Evolutionary conservation across 1,140 invertebrate species (phyloP).

Genomic region (Rhyacophila brunnea): DNA sequence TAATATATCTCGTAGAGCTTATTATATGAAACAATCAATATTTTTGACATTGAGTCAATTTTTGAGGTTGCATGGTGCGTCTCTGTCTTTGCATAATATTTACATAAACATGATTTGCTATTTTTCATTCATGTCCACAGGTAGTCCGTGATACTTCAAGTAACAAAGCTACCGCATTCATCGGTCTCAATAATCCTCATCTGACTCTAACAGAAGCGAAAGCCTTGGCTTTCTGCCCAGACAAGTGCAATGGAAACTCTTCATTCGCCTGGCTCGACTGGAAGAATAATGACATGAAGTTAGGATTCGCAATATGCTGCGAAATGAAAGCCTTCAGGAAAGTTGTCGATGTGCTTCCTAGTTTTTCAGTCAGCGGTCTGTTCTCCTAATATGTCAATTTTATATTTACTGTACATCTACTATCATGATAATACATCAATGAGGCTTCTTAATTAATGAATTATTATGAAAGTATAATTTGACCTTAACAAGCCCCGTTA

Average conservation of each 20-base stretch:
- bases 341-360: conserved; percentile 52
- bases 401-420: too few species aligned
- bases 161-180: conserved; percentile 57
- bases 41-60: too few species aligned
- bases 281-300: conserved; percentile 49
- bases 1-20: too few species aligned
- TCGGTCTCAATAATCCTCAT: conserved; percentile 67
- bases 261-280: conserved; percentile 57
- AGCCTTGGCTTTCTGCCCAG: conserved; percentile 56
- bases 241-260: conserved; percentile 52
- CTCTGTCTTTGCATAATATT: too few species aligned
- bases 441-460: too few species aligned
- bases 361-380: not conserved
- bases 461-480: too few species aligned
- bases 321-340: conserved; percentile 59
- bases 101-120: too few species aligned
- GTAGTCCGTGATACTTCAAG: conserved; percentile 56
- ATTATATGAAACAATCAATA: too few species aligned
- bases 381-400: not conserved
- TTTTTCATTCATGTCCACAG: conserved; percentile 40
- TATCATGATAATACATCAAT: too few species aligned
- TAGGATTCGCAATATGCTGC: conserved; percentile 68
- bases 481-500: too few species aligned
- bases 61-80: too few species aligned
- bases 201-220: conserved; percentile 43